Evolutionary conservation across 2,797 vertebrate species (phyloP).

Genomic region (Danio kyathit): DNA sequence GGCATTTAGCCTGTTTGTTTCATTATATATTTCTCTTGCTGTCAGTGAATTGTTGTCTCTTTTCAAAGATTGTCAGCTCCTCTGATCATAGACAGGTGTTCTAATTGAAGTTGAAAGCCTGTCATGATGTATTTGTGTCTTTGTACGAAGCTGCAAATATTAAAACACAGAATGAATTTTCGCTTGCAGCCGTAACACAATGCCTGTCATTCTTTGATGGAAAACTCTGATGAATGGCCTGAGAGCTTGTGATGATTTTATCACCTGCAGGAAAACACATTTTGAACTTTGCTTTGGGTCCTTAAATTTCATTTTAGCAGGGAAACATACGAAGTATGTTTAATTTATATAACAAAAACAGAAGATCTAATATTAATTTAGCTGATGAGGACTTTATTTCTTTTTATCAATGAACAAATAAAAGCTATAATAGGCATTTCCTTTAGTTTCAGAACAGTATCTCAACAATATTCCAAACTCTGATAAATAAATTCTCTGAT

Average conservation of each 20-base stretch:
- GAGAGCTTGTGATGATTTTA: background rate
- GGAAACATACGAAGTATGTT: too few species aligned
- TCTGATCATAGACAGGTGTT: slow-evolving; percentile 52
- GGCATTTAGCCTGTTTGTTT: background rate
- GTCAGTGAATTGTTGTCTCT: slow-evolving; percentile 31
- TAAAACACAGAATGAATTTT: slow-evolving; percentile 40
- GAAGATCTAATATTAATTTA: too few species aligned
- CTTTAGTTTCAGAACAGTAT: too few species aligned
- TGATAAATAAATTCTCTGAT: background rate
- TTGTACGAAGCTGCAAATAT: slow-evolving; percentile 50
- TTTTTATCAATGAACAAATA: too few species aligned
- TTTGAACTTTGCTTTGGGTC: background rate
- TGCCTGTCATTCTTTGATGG: slow-evolving; percentile 24
- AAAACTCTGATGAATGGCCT: background rate
- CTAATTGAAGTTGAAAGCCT: slow-evolving; percentile 65
- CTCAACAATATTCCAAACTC: background rate
- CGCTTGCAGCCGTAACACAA: slow-evolving; percentile 30
- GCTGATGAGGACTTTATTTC: too few species aligned
- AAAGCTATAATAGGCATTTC: too few species aligned
- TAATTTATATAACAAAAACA: too few species aligned
- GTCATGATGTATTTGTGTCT: slow-evolving; percentile 61
- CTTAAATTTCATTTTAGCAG: too few species aligned
- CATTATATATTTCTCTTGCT: slow-evolving; percentile 1
- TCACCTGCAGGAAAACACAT: background rate
- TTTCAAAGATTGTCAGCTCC: slow-evolving; percentile 33